Base-by-base conservation (phyloP, 2,113 vertebrate species). In the Apodemus speciosus region DNA sequence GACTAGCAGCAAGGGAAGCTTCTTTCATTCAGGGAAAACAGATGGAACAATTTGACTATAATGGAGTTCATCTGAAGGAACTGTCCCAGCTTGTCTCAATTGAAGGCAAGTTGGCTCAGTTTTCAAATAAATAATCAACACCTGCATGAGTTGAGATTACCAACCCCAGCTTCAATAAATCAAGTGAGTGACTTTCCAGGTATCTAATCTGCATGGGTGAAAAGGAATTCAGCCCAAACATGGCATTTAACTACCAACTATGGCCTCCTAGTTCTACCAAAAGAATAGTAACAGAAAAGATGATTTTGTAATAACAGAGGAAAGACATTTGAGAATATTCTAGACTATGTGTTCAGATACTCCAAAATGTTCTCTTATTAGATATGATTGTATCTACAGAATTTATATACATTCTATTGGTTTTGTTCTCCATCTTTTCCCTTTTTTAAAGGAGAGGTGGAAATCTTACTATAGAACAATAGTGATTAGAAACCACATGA, bases 11-110 rank as follows among this genome's bases (percentile, higher is more conserved):
- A 25, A 92, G 92, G 91, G 94, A 95, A 84, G 27, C 25, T 66
- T 90, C 94, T 92, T 92, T 95, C 90, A 95, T 96, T 96, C 90
- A 92, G 92, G 90, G 93, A 89, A 95, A 97, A 95, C 95, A 97
- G 94, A 96, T 95, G 94, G 93, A 95, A 85, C 71, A 56, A 93
- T 95, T 95, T 94, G 51, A 96, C 80, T 75, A 49, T 83, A 94
- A 97, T 94, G 30, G 77, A 94, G 64, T 91, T 90, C 90, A 90
- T 96, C 92, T 46, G 79, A 84, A 97, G 84, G 75, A 92, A 89
- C 64, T 58, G 38, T 58, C 75, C 43, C 53, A 91, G 80, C 58
- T 89, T 94, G 71, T 90, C 88, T 49, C 88, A 92, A 69, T 1
- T 53, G 72, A 94, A 85, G 64, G 76, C 30, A 86, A 93, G 46